Base-by-base conservation (phyloP, 2,888 invertebrate species). In the Tenodera sinensis region DNA sequence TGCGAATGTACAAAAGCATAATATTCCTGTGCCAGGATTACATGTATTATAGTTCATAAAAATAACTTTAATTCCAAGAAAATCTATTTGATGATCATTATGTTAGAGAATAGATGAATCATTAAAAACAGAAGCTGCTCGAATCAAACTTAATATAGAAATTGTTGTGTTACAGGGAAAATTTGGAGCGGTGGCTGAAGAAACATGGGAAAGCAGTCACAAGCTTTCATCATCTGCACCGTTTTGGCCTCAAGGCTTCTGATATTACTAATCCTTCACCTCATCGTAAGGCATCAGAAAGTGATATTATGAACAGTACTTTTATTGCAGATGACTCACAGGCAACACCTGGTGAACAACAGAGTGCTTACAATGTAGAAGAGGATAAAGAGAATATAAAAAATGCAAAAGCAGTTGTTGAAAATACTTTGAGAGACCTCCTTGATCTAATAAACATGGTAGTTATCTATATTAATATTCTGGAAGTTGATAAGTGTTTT, bases 211-310 rank as follows among this genome's bases (percentile, higher is more conserved):
- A 95, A 91, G 93, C 94, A 0, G 85, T 94, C 0, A 93, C 93
- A 85, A 93, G 93, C 0, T 95, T 93, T 91, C 94, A 94, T 25
- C 95, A 95, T 91, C 92, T 95, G 71, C 94, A 94, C 91, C 95
- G 95, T 91, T 95, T 95, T 81, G 94, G 94, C 89, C 89, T 90
- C n/a, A 87, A 90, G 85, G n/a, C 84, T 20, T 85, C 71, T 15
- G 27, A 54, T 14, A 27, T 71, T 7, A 25, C 3, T 30, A 20
- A 34, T 30, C 54, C 54, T 54, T 54, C 15, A 15, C 15, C 54
- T 54, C 15, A 54, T 15, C 3, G 3, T 20, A 71, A 20, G 6
- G 54, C 15, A 6, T 3, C 20, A 20, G 54, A 71, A 20, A 71
- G 54, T 71, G 20, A 20, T 15, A 15, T 71, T 20, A 20, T 71